Evolutionary conservation across 2,113 vertebrate genomes (phyloP), one percentile per base, ranked within the genome.

Genomic region (Stegostoma tigrinum): DNA sequence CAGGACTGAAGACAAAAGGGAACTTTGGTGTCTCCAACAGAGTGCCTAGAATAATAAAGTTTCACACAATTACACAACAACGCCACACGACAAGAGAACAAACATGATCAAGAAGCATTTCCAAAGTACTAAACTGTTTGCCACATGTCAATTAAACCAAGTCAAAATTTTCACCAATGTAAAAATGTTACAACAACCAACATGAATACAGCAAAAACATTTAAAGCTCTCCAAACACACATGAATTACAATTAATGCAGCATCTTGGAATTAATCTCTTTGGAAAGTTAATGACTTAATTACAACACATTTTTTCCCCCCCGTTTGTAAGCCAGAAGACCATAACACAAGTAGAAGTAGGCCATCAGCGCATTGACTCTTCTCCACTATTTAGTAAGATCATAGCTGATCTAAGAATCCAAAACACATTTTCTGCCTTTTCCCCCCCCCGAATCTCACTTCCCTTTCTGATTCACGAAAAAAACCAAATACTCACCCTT

Each of bases 1-100:
- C 99, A 99, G 7, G 99, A 99, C 97, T 99, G 99, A 86, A 99
- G 98, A 96, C 99, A 99, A 97, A 99, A 99, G 0, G 99, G 99
- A 72, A 99, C 98, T 98, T 99, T 99, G 97, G 99, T 99, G 97
- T 99, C 99, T 0, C 99, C 99, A 61, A 98, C 97, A 0, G 99
- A 99, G 98, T 99, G 99, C 97, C 99, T 99, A 86, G 93, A 23
- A 95, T 95, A 95, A 89, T 90, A 45, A 66, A 42, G 52, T 95
- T 72, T 95, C 27, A 72, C 23, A 72, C 17, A 72, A 52, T 95
- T 95, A 95, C 12, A 75, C 48, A 15, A 75, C 67, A 72, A 72
- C 15, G 30, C 24, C 30, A 95, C 21, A 95, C 72, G 70, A 70
- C 66, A 95, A 42, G 7, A 95, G 42, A 45, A 94, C 14, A 94